These are phyloP conservation scores for Aproaerema taeniolella DNA, from an alignment of 2,888 invertebrate species.

Conservation along the genomic window DNA sequence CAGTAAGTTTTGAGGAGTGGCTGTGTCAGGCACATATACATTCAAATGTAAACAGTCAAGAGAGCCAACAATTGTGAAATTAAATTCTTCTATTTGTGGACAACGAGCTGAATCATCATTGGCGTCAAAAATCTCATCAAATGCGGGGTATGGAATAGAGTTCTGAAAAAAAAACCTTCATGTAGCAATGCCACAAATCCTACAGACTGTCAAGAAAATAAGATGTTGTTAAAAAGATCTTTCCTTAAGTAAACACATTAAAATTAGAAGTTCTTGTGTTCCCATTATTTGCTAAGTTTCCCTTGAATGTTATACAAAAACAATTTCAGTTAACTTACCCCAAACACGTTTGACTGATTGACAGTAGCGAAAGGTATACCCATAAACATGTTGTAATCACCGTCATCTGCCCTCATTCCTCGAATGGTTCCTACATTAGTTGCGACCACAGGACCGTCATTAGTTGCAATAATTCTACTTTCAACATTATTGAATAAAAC, in stretches of 20 bases:
- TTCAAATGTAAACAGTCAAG: constrained; percentile 34
- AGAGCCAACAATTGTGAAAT: constrained; percentile 22
- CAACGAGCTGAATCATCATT: constrained; percentile 33
- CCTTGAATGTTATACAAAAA: neutral
- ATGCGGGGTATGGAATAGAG: constrained; percentile 16
- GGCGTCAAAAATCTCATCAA: constrained; percentile 30
- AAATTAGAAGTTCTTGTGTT: neutral
- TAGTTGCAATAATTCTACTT: too few species aligned
- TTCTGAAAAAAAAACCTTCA: constrained; percentile 3
- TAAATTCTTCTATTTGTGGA: constrained; percentile 31
- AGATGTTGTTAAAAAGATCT: neutral
- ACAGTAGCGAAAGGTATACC: constrained; percentile 39
- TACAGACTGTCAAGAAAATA: too few species aligned
- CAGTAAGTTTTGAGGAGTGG: constrained; percentile 9
- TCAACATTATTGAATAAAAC: too few species aligned
- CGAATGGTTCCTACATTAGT: constrained; percentile 28
- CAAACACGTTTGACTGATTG: constrained; percentile 32
- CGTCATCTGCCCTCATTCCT: constrained; percentile 29
- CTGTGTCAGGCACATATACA: constrained; percentile 24
- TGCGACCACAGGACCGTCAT: constrained; percentile 15
- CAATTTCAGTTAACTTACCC: constrained; percentile 26
- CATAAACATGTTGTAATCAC: constrained; percentile 34
- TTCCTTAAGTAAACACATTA: neutral
- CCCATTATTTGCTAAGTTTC: neutral
- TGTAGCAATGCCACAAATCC: neutral